Evolutionary conservation across 2,888 invertebrate genomes (phyloP).

Genomic region (Tetanocera ferruginea): DNA sequence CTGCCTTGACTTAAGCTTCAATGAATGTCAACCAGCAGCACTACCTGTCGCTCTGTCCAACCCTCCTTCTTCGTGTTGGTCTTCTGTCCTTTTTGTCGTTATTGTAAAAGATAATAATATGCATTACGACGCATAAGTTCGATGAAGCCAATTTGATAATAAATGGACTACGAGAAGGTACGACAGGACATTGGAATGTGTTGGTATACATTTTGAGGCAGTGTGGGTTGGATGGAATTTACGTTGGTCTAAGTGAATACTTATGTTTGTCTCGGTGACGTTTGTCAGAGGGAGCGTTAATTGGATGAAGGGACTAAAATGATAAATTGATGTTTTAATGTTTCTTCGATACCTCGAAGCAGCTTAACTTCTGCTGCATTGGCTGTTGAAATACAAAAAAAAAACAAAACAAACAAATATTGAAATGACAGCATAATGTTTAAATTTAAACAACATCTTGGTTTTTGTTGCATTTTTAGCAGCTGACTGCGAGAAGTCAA

Average conservation of each 20-base stretch:
- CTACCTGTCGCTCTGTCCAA: background rate
- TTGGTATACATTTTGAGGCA: background rate
- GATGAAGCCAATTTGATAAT: conserved; percentile 4
- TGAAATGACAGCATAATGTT: background rate
- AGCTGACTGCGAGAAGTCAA: conserved; percentile 18
- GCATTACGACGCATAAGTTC: background rate
- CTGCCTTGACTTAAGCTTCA: background rate
- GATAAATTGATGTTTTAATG: conserved; percentile 6
- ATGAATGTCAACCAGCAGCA: conserved; percentile 5
- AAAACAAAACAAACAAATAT: background rate
- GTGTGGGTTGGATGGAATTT: no score
- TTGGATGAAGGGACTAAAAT: conserved; percentile 27
- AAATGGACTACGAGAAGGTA: background rate
- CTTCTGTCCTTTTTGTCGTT: background rate
- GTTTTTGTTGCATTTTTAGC: no score
- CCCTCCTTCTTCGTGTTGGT: background rate
- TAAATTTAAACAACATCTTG: no score
- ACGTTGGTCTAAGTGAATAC: conserved; percentile 24
- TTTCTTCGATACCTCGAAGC: background rate
- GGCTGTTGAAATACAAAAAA: background rate
- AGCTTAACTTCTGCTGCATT: background rate
- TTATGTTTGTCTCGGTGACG: conserved; percentile 23
- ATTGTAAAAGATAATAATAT: background rate
- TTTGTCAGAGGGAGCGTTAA: conserved; percentile 1
- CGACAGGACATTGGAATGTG: conserved; percentile 16